Conservation (phyloP, 2,113 vertebrate genomes). For the Neopipo cinnamomea region DNA sequence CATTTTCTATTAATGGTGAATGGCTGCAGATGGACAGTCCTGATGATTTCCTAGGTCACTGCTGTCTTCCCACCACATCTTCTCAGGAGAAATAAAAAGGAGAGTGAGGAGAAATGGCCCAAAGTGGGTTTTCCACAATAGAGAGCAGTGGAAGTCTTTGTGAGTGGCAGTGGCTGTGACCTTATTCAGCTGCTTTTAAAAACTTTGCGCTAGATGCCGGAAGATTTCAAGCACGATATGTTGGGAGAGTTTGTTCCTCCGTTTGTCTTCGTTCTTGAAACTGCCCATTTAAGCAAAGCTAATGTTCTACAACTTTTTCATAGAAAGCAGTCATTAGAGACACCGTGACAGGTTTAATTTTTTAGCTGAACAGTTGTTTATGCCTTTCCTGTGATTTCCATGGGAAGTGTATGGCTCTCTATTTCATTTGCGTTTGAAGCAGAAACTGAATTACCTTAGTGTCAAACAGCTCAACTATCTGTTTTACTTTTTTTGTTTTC, state of each 20-base stretch:
- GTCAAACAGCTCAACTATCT: conserved; percentile 21
- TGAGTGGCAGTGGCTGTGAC: neutral
- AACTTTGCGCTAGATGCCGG: neutral
- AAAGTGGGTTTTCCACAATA: neutral
- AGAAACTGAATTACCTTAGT: conserved; percentile 7
- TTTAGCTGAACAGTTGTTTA: conserved; percentile 9
- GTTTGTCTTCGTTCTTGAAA: neutral
- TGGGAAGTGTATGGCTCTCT: neutral
- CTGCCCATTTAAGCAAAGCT: neutral
- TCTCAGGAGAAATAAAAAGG: neutral
- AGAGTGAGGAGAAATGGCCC: neutral
- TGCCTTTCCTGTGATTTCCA: neutral
- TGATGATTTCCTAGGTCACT: neutral
- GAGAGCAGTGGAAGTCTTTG: neutral
- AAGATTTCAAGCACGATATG: neutral
- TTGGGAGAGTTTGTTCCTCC: neutral
- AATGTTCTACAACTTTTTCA: neutral
- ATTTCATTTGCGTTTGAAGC: neutral
- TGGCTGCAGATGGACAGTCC: neutral
- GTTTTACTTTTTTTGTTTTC: conserved; percentile 14
- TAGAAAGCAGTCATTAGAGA: neutral
- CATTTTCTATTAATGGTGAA: neutral
- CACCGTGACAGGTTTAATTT: neutral
- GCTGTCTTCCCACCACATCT: neutral
- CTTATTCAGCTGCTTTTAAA: neutral